Percentiles rank a stretch among this genome's conserved stretches.
These are phyloP conservation scores for Xiphophorus birchmanni DNA, from an alignment of 2,797 vertebrate species.

Conservation along the genomic window DNA sequence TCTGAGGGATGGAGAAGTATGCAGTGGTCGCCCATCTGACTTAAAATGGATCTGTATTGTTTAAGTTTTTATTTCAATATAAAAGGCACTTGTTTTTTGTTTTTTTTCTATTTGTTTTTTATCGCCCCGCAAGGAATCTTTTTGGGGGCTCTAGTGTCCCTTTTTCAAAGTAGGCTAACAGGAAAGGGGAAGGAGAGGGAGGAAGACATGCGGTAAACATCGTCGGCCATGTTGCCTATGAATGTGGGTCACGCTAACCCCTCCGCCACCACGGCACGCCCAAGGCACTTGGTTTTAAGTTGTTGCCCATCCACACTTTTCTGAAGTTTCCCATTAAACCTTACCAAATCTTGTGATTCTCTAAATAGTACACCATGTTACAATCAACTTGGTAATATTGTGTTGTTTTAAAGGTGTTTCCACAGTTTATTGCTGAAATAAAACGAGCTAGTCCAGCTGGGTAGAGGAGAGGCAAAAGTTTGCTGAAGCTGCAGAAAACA, in stretches of 20 bases:
- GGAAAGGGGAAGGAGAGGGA: no score
- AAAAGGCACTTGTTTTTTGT: constrained; percentile 18
- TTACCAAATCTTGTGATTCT: background rate
- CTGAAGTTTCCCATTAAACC: constrained; percentile 5
- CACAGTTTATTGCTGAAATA: constrained; percentile 26
- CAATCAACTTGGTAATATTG: background rate
- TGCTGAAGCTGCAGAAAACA: constrained; percentile 65
- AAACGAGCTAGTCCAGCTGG: constrained; percentile 12
- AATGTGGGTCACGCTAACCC: no score
- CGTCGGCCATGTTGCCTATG: no score
- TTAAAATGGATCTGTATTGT: constrained; percentile 30
- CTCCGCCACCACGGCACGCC: no score
- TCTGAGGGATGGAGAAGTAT: constrained; percentile 32
- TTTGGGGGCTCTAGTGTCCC: no score
- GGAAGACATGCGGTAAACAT: no score
- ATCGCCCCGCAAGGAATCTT: no score
- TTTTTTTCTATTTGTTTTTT: no score
- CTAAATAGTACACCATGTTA: background rate
- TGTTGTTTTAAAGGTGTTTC: constrained; percentile 14
- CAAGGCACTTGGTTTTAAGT: constrained; percentile 15
- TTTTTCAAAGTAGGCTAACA: no score
- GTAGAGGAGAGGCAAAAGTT: constrained; percentile 26
- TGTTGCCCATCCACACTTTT: constrained; percentile 11
- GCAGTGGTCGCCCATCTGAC: constrained; percentile 29
- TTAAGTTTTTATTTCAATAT: constrained; percentile 24